Evolutionary conservation across 2,113 vertebrate species (phyloP), one percentile per base, ranked within the genome.

Genomic region (Falco punctatus): DNA sequence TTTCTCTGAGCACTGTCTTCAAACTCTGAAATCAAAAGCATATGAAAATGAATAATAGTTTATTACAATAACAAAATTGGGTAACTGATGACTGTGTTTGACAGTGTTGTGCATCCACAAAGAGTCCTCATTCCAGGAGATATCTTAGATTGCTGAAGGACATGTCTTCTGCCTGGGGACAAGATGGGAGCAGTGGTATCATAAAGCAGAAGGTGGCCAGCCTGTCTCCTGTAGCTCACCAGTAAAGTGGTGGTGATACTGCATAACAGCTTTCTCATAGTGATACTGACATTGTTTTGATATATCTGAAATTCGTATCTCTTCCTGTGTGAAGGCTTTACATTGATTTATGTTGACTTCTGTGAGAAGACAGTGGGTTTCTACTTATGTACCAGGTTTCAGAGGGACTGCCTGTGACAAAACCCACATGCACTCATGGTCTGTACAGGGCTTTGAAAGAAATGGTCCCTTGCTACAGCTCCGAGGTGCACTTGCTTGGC

Each of bases 41-140:
- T 51, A 52, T 77, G 74, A 88, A 92, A 95, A 95, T 77, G 21
- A 94, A 22, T 87, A 75, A 59, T 49, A 79, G 82, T 82, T 87
- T 79, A 66, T 90, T 93, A 72, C 57, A 57, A 57, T 44, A 69
- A 62, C 58, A 72, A 61, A 94, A 80, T 3, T 30, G 3, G 10
- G 19, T 81, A 46, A 86, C 73, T 92, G 51, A 58, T 64, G 28
- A 71, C 67, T 83, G 42, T 2, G 3, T 14, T 52, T 91, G 51
- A 78, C 55, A 40, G 20, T 26, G 8, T 13, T 69, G 27, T 38
- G n/a, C 24, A 42, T 66, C 20, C 20, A 51, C n/a, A 84, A 81
- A 42, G 14, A 21, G 10, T 62, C 26, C 42, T 88, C 1, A 2
- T 48, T 12, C 13, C 52, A 67, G 35, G 44, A 87, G 21, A 17